These are phyloP conservation scores for Prostheceraeus crozeri DNA, from an alignment of 2,888 invertebrate species.

Conservation along the genomic window DNA sequence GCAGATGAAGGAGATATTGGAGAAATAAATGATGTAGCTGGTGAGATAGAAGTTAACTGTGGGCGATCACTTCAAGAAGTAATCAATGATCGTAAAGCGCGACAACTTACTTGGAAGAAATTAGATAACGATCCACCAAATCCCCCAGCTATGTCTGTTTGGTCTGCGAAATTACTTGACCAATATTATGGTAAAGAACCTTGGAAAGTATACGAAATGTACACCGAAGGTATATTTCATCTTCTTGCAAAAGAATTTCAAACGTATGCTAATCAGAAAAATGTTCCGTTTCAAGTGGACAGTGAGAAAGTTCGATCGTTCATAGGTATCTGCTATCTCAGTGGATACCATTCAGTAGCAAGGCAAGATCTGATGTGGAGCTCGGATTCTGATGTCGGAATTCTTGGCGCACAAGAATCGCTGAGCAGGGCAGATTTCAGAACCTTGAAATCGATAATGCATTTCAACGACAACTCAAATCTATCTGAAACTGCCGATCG, in stretches of 20 bases:
- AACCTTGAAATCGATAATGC: not conserved
- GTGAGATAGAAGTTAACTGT: too few species aligned
- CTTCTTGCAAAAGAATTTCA: not conserved
- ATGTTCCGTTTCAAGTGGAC: not conserved
- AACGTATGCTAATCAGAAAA: slow-evolving; percentile 2
- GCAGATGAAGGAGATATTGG: too few species aligned
- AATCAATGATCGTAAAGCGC: too few species aligned
- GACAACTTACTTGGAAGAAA: slow-evolving; percentile 17
- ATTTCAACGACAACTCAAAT: slow-evolving; percentile 7
- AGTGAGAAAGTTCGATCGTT: not conserved
- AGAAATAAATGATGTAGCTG: too few species aligned
- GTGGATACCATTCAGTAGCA: slow-evolving; percentile 2
- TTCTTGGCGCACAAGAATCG: slow-evolving; percentile 2
- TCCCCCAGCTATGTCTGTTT: not conserved
- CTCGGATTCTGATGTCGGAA: not conserved
- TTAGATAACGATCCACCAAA: not conserved
- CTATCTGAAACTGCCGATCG: slow-evolving; percentile 1
- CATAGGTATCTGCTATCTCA: not conserved
- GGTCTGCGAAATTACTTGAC: not conserved
- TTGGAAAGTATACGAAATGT: not conserved
- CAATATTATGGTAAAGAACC: not conserved
- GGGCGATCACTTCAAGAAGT: too few species aligned
- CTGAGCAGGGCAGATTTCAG: slow-evolving; percentile 5
- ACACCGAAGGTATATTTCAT: not conserved
- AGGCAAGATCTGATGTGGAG: slow-evolving; percentile 10